Conservation (phyloP, 2,797 vertebrate species). For the Notoglanidium macrostoma region DNA sequence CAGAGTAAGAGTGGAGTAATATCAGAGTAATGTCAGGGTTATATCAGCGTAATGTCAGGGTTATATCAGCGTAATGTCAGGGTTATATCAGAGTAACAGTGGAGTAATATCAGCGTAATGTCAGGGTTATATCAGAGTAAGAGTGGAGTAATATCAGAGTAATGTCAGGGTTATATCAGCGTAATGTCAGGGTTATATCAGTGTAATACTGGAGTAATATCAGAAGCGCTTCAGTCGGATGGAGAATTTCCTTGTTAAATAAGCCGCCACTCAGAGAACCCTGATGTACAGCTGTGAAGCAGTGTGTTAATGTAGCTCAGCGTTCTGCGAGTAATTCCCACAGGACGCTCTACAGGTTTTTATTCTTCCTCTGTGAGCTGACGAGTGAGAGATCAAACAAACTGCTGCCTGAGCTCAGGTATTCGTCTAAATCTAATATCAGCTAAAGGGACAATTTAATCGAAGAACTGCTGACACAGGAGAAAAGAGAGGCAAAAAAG, state of each 20-base stretch:
- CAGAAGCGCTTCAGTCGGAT: not conserved
- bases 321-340: not conserved
- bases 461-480: not conserved
- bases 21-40: too few relatives aligned
- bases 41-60: too few relatives aligned
- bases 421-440: conserved; percentile 50
- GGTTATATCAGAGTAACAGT: too few relatives aligned
- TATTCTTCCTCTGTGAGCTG: not conserved
- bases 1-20: too few relatives aligned
- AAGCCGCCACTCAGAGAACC: not conserved
- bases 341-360: not conserved
- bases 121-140: too few relatives aligned
- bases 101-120: too few relatives aligned
- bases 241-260: not conserved
- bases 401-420: not conserved
- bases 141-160: too few relatives aligned
- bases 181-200: not conserved
- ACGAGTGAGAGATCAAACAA: not conserved
- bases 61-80: too few relatives aligned
- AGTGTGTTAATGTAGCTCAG: not conserved
- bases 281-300: too few relatives aligned
- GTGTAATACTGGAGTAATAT: not conserved
- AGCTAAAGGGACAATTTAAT: conserved; percentile 39
- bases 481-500: not conserved
- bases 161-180: not conserved